Evolutionary conservation across 1,140 invertebrate genomes (phyloP), one percentile per base, ranked within the genome.

Genomic region (Nephila pilipes): DNA sequence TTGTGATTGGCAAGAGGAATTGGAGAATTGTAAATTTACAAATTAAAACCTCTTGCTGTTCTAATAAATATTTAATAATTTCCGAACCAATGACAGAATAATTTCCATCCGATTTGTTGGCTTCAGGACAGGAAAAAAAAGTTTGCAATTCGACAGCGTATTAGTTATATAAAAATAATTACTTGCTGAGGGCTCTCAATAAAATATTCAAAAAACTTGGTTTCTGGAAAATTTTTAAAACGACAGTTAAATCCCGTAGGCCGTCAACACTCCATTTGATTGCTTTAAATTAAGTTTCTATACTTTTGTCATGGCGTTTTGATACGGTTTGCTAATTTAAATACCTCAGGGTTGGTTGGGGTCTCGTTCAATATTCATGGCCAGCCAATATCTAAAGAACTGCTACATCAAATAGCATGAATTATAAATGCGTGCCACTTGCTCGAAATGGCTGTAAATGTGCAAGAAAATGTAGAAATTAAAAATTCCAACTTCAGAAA

Each of bases 81-180:
- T 58, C 25, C 18, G 54, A 55, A 29, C 38, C 46, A 55, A 57
- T 83, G 81, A 18, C 38, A 83, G n/a, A 55, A 8, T 54, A 22
- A 55, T 83, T 83, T 46, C n/a, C n/a, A n/a, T 20, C 2, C 81
- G 22, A 36, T 75, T 75, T 29, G 29, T 32, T 36, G 69, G 46
- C 22, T 83, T 54, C 10, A 57, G 25, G 22, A 81, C n/a, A 83
- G 6, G 29, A 54, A 25, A 83, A 83, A 83, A 83, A 75, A 75
- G 29, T 32, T 36, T 22, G n/a, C 81, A 57, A 83, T 55, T 83
- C 36, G 36, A 81, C 79, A 18, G 46, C 36, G 16, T 46, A 92
- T 92, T 92, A 85, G 80, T 57, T 85, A n/a, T 54, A 79, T 85
- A 80, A 93, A 93, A 93, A 93, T 93, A 87, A 93, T 60, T 92